Evolutionary conservation across 2,113 vertebrate species (phyloP).

Genomic region (Pelobates fuscus): DNA sequence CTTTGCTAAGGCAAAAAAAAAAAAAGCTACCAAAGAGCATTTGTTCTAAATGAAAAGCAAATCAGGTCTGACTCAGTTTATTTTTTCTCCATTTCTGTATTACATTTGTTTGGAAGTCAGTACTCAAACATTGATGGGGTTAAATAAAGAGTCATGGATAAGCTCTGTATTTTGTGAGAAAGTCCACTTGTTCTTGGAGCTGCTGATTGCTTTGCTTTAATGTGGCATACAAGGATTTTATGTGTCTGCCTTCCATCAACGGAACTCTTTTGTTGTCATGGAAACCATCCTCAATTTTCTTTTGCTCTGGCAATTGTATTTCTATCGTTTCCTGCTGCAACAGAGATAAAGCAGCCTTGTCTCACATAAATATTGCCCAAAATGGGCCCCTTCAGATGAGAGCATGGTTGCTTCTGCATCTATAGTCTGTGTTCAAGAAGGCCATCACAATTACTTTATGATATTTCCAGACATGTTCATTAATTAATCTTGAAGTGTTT

Average conservation of each 20-base stretch:
- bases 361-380: constrained; percentile 64
- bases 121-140: background rate
- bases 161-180: constrained; percentile 14
- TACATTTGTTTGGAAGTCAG: background rate
- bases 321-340: constrained; percentile 76
- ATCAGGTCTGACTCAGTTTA: too few relatives aligned
- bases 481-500: too few relatives aligned
- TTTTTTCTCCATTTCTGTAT: too few relatives aligned
- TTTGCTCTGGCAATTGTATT: constrained; percentile 73
- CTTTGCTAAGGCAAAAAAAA: too few relatives aligned
- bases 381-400: constrained; percentile 57
- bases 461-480: too few relatives aligned
- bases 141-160: constrained; percentile 3
- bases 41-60: too few relatives aligned
- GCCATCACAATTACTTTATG: too few relatives aligned
- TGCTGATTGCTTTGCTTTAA: constrained; percentile 72
- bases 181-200: constrained; percentile 58
- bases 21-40: too few relatives aligned
- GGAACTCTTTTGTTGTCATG: constrained; percentile 79
- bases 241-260: constrained; percentile 69
- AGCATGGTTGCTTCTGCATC: background rate
- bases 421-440: background rate
- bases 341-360: constrained; percentile 71
- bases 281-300: constrained; percentile 76
- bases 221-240: constrained; percentile 68